phyloP scores from a whole-genome alignment of 2,888 invertebrate genomes.

The Eubasilissa splendida region DNA sequence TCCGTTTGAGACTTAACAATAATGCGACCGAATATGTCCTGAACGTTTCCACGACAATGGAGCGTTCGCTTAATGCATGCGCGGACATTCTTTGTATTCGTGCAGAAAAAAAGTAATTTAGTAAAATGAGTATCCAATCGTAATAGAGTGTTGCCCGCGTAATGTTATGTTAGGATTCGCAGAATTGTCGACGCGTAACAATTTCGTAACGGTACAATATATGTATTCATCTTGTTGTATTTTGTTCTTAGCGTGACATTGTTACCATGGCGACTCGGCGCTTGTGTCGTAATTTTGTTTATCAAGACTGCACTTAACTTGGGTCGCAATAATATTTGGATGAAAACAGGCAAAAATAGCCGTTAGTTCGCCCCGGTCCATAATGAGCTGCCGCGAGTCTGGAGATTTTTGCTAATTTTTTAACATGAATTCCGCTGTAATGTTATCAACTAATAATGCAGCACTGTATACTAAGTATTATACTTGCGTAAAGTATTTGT shows the following conservation, averaged over 20 bases:
- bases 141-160: slow-evolving; percentile 4
- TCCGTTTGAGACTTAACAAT: slow-evolving; percentile 6
- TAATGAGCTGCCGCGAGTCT: no score
- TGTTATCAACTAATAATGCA: no score
- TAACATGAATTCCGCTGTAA: no score
- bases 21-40: neutral
- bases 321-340: neutral
- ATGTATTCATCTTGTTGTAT: slow-evolving; percentile 18
- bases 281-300: slow-evolving; percentile 21
- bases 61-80: neutral
- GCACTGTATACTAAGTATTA: no score
- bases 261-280: slow-evolving; percentile 9
- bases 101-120: slow-evolving; percentile 25
- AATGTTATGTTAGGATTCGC: neutral
- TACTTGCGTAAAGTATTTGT: no score
- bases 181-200: slow-evolving; percentile 28
- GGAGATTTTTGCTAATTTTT: no score
- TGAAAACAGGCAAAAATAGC: neutral
- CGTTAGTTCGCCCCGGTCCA: no score
- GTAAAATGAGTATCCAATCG: neutral
- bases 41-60: slow-evolving; percentile 6
- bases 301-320: neutral
- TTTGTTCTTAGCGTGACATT: slow-evolving; percentile 1
- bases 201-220: slow-evolving; percentile 18
- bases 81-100: slow-evolving; percentile 7